Percentiles rank a stretch among this genome's conserved stretches.
Evolutionary conservation across 2,113 vertebrate species (phyloP).

Genomic region (Pterocles gutturalis): DNA sequence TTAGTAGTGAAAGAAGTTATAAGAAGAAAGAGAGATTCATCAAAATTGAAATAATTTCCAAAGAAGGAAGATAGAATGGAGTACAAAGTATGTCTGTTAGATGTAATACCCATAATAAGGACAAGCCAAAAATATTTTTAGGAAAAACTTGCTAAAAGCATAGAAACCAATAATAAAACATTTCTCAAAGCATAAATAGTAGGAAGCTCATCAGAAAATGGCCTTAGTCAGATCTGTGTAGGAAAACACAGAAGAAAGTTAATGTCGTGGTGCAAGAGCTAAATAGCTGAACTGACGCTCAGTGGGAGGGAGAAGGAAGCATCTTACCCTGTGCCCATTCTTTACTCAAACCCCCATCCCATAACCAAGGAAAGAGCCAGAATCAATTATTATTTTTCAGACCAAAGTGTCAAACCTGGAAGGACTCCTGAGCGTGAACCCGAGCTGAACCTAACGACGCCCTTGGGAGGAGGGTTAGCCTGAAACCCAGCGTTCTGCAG

Average conservation of each 20-base stretch:
- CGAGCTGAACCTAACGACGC: neutral
- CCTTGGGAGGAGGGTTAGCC: neutral
- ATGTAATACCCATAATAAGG: constrained; percentile 23
- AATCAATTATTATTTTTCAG: accelerated
- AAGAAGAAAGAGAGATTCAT: constrained; percentile 52
- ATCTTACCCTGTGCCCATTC: neutral
- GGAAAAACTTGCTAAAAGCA: constrained; percentile 52
- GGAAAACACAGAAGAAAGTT: neutral
- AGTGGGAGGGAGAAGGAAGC: neutral
- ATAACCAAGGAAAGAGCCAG: neutral
- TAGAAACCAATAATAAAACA: constrained; percentile 46
- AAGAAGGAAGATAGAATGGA: constrained; percentile 64
- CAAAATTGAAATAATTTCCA: constrained; percentile 65
- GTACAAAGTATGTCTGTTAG: neutral
- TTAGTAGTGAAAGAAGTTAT: constrained; percentile 34
- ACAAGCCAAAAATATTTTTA: constrained; percentile 44
- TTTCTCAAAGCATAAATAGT: constrained; percentile 8
- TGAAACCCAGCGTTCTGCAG: neutral
- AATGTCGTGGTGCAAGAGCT: neutral
- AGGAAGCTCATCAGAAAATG: neutral
- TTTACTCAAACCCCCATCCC: neutral
- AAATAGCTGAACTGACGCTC: neutral
- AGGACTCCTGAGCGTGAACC: neutral
- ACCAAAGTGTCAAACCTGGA: neutral
- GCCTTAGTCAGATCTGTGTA: neutral